Percentiles rank a stretch among this genome's conserved stretches.
These are phyloP conservation scores for Nansenia antarctica DNA, from an alignment of 2,113 vertebrate genomes.

Conservation along the genomic window DNA sequence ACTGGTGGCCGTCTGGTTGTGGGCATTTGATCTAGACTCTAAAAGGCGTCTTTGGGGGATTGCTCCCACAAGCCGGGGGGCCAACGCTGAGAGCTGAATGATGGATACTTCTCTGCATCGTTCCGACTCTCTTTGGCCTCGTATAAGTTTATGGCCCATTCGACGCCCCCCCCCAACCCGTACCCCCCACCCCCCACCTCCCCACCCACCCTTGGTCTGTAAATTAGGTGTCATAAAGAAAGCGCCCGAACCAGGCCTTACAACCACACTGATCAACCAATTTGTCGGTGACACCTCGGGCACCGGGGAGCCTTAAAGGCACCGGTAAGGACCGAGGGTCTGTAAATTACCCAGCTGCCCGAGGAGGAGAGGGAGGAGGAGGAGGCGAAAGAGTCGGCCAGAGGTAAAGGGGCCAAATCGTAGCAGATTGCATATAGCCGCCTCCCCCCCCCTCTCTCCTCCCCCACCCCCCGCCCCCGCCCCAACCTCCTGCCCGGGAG, in stretches of 20 bases:
- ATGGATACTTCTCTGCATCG: slow-evolving; percentile 44
- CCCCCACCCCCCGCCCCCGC: slow-evolving; percentile 10
- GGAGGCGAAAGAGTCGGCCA: background rate
- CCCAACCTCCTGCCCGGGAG: slow-evolving; percentile 29
- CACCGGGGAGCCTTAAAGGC: slow-evolving; percentile 41
- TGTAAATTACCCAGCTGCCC: slow-evolving; percentile 52
- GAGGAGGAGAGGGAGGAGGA: slow-evolving; percentile 28
- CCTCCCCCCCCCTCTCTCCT: slow-evolving; percentile 39
- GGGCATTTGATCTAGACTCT: slow-evolving; percentile 57
- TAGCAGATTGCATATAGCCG: slow-evolving; percentile 49
- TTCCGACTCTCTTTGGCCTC: slow-evolving; percentile 48
- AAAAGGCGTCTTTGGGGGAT: slow-evolving; percentile 36
- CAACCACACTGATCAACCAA: slow-evolving; percentile 39
- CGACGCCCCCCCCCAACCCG: too few species aligned
- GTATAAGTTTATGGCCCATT: slow-evolving; percentile 53
- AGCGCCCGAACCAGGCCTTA: slow-evolving; percentile 23
- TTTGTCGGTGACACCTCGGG: slow-evolving; percentile 36
- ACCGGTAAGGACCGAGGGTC: slow-evolving; percentile 27
- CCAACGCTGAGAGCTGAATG: slow-evolving; percentile 47
- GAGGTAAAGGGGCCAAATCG: slow-evolving; percentile 51
- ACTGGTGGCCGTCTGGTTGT: slow-evolving; percentile 36
- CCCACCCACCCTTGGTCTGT: slow-evolving; percentile 33
- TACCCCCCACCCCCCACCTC: too few species aligned
- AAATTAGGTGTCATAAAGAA: slow-evolving; percentile 58
- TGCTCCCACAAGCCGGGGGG: slow-evolving; percentile 29